Conservation (phyloP, 2,113 vertebrate species). For the Serilophus lunatus region DNA sequence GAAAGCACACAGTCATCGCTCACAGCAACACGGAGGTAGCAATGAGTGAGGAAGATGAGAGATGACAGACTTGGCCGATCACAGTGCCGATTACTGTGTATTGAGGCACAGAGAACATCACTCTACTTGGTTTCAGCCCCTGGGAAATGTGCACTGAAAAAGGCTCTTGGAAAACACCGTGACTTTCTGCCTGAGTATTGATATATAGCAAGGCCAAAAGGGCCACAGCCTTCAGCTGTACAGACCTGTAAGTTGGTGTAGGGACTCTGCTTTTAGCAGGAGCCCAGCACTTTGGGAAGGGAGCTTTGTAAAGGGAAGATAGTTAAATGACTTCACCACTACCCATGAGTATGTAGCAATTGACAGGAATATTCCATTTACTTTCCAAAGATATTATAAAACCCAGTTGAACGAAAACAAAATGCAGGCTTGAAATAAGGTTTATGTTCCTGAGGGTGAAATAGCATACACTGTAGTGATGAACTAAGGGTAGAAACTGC, state of each 20-base stretch:
- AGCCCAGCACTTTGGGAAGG: background rate
- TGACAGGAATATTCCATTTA: background rate
- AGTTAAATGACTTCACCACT: background rate
- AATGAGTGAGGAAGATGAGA: background rate
- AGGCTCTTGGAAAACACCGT: background rate
- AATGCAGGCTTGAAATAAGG: background rate
- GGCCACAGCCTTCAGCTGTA: background rate
- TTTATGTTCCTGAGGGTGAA: background rate
- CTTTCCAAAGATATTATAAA: background rate
- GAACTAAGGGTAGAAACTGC: background rate
- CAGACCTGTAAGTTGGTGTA: background rate
- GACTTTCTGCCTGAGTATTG: background rate
- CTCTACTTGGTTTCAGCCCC: background rate
- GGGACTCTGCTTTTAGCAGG: background rate
- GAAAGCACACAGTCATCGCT: background rate
- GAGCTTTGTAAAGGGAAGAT: background rate
- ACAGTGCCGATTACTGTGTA: fast-evolving
- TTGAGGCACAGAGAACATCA: fast-evolving
- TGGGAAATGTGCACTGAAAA: background rate
- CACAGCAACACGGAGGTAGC: background rate
- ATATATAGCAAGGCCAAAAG: background rate
- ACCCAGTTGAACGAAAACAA: background rate
- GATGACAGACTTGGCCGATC: fast-evolving
- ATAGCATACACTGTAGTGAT: background rate
- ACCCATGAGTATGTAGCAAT: background rate